Evolutionary conservation across 2,113 vertebrate genomes (phyloP).

Genomic region (Lophotis ruficrista): DNA sequence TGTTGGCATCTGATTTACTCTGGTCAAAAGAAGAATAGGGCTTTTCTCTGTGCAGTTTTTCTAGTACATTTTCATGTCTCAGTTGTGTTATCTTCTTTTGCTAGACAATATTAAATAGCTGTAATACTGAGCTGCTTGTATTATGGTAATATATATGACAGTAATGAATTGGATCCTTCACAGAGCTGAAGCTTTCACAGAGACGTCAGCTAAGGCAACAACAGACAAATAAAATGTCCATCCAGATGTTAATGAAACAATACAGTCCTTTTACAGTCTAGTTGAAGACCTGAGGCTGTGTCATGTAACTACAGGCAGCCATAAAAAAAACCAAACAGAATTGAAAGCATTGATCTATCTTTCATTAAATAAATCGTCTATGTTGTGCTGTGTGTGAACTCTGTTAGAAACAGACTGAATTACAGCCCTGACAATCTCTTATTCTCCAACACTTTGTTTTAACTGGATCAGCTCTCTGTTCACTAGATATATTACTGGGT

Average conservation of each 20-base stretch:
- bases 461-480: slow-evolving; percentile 12
- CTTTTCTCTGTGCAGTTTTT: neutral
- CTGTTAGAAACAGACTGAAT: neutral
- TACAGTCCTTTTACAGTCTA: neutral
- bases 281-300: neutral
- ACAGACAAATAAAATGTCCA: neutral
- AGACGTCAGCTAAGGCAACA: neutral
- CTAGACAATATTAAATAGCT: neutral
- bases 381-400: neutral
- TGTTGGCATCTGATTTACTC: neutral
- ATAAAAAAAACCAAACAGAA: neutral
- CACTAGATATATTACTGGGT: neutral
- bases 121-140: neutral
- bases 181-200: neutral
- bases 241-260: neutral
- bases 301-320: neutral
- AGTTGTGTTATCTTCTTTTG: neutral
- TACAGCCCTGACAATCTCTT: neutral
- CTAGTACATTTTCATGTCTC: neutral
- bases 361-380: neutral
- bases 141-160: neutral
- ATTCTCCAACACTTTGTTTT: slow-evolving; percentile 13
- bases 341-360: neutral
- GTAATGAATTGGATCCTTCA: neutral
- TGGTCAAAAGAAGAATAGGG: neutral